Evolutionary conservation across 2,797 vertebrate species (phyloP).

Genomic region (Tarsius wallacei): DNA sequence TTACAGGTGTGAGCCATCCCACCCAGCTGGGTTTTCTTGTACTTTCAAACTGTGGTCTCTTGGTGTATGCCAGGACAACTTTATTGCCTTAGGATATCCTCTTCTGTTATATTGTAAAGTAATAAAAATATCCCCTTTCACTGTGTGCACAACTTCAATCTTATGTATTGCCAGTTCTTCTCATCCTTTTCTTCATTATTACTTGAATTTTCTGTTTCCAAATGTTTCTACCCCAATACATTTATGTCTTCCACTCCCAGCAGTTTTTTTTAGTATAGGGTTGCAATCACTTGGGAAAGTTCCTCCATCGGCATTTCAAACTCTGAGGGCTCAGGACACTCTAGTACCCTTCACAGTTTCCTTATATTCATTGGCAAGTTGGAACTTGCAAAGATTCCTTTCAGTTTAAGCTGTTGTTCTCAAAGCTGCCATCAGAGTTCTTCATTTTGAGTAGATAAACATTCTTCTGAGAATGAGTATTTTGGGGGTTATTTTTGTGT

Average conservation of each 20-base stretch:
- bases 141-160: background rate
- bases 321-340: background rate
- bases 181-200: background rate
- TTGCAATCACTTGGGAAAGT: background rate
- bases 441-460: background rate
- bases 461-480: background rate
- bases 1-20: no score
- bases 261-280: background rate
- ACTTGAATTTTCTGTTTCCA: background rate
- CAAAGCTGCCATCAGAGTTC: background rate
- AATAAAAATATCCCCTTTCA: background rate
- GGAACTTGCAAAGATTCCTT: background rate
- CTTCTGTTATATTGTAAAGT: constrained; percentile 14
- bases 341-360: background rate
- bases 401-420: background rate
- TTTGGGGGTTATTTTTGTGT: background rate
- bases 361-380: background rate
- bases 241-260: background rate
- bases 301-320: background rate
- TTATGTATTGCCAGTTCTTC: background rate
- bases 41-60: background rate
- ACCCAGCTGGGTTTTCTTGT: background rate
- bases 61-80: background rate
- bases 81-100: background rate
- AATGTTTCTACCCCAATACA: background rate